phyloP scores from a whole-genome alignment of 2,888 invertebrate genomes.

The Metallyticus violacea region DNA sequence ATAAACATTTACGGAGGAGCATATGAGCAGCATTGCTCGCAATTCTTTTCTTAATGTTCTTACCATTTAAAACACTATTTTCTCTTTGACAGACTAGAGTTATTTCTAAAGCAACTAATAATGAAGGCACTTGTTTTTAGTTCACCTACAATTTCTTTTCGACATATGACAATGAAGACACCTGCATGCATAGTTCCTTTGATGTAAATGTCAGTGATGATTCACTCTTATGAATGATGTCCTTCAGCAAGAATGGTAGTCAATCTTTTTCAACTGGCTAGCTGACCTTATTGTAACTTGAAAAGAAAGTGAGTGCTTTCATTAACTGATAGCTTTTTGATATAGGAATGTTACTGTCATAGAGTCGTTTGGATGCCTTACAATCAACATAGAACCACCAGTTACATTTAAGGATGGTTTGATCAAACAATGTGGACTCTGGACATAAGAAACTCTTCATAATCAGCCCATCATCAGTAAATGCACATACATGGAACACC shows the following conservation, averaged over 20 bases:
- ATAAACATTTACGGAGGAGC: too few species aligned
- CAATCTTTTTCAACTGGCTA: background rate
- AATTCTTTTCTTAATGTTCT: background rate
- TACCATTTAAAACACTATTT: background rate
- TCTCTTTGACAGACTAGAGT: background rate
- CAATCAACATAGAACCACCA: constrained; percentile 96
- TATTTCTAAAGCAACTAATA: background rate
- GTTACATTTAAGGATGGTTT: constrained; percentile 86
- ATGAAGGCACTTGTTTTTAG: background rate
- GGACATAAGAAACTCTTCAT: constrained; percentile 91
- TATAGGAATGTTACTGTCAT: constrained; percentile 86
- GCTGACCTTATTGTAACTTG: constrained; percentile 66
- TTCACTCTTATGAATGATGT: background rate
- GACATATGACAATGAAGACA: background rate
- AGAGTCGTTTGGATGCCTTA: constrained; percentile 72
- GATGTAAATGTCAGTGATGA: background rate
- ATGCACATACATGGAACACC: constrained; percentile 89
- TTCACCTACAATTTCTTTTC: background rate
- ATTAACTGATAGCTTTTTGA: constrained; percentile 89
- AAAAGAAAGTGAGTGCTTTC: constrained; percentile 87
- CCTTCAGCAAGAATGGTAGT: too few species aligned
- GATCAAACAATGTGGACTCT: constrained; percentile 87
- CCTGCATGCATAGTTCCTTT: background rate
- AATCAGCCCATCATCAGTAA: constrained; percentile 83
- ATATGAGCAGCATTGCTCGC: too few species aligned